Percentiles rank a stretch among this genome's conserved stretches.
phyloP scores from a whole-genome alignment of 1,140 invertebrate genomes.

The Calosoma granatense region DNA sequence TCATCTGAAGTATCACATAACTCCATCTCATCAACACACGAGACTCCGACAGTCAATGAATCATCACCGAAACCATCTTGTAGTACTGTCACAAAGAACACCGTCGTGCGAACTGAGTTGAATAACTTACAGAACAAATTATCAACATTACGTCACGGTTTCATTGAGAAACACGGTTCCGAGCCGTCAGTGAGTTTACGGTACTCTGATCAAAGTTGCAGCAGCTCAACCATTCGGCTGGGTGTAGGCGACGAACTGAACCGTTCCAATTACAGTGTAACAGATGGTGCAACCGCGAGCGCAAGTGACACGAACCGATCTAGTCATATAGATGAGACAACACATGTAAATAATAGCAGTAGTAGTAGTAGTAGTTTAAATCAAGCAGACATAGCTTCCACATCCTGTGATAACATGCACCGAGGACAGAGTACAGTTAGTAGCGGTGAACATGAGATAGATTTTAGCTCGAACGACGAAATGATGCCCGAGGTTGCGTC shows the following conservation, averaged over 20 bases:
- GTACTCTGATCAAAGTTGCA: slow-evolving; percentile 29
- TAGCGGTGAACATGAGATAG: background rate
- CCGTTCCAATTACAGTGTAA: background rate
- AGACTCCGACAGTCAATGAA: background rate
- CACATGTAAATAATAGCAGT: background rate
- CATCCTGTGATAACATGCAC: background rate
- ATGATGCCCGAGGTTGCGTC: background rate
- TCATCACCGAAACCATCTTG: background rate
- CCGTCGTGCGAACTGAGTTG: background rate
- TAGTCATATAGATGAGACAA: background rate
- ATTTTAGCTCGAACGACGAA: background rate
- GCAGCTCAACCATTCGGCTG: slow-evolving; percentile 31
- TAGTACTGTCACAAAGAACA: background rate
- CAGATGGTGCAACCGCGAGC: background rate
- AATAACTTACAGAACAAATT: background rate
- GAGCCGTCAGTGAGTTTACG: slow-evolving; percentile 32
- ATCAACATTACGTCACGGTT: slow-evolving; percentile 26
- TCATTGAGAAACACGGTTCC: slow-evolving; percentile 30
- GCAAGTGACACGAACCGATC: background rate
- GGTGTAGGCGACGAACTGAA: slow-evolving; percentile 17
- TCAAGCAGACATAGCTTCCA: background rate
- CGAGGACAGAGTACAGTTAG: background rate
- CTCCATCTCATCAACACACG: background rate
- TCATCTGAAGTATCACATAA: background rate
- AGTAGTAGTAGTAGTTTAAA: background rate